phyloP scores from a whole-genome alignment of 2,888 invertebrate species.

The Stenodera caucasica region DNA sequence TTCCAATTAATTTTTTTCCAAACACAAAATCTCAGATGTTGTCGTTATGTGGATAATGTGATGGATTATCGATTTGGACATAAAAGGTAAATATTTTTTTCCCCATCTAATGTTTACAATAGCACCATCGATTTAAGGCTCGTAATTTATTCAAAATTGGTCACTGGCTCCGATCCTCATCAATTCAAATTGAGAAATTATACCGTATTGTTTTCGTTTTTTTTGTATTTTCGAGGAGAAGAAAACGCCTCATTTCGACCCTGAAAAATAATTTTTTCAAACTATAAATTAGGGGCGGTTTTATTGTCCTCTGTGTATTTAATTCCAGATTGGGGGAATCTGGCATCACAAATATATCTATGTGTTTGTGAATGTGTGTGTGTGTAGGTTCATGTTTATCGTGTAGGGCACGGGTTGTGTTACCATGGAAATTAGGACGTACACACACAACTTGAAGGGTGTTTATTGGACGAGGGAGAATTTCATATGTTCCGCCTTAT shows the following conservation, averaged over 20 bases:
- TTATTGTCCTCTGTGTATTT: conserved; percentile 12
- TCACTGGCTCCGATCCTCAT: neutral
- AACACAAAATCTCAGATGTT: neutral
- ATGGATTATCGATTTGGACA: conserved; percentile 21
- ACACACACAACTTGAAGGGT: conserved; percentile 30
- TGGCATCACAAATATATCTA: neutral
- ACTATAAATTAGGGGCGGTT: no score
- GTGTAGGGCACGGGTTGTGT: conserved; percentile 21
- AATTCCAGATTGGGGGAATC: neutral
- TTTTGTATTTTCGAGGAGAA: conserved; percentile 9
- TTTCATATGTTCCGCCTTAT: conserved; percentile 21
- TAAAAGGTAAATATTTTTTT: conserved; percentile 14
- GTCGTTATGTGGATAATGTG: conserved; percentile 14
- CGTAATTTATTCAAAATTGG: neutral
- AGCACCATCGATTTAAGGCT: neutral
- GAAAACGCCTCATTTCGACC: no score
- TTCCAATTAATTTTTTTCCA: neutral
- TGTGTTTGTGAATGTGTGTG: neutral
- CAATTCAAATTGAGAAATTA: neutral
- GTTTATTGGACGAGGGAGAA: conserved; percentile 24
- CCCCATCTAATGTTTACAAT: no score
- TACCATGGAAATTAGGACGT: conserved; percentile 34
- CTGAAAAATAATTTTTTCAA: no score
- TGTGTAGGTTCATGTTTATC: no score
- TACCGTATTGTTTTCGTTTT: neutral